Percentiles rank a stretch among this genome's conserved stretches.
These are phyloP conservation scores for Brevipalpus yothersi DNA, from an alignment of 1,140 invertebrate genomes.

Conservation along the genomic window DNA sequence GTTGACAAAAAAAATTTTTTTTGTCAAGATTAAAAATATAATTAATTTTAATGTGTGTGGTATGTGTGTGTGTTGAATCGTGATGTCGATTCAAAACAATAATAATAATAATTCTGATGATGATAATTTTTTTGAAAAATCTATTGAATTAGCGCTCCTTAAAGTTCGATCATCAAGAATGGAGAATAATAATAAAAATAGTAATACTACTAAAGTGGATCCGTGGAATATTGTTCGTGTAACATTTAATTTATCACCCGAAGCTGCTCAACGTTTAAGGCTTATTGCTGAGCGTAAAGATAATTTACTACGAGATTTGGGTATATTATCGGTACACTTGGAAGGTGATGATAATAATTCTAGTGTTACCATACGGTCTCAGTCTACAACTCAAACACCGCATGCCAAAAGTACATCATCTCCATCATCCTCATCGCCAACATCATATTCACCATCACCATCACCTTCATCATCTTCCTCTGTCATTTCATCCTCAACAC, in stretches of 20 bases:
- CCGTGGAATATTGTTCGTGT: constrained; percentile 94
- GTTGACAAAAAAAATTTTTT: too few species aligned
- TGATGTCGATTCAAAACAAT: too few species aligned
- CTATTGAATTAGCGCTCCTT: too few species aligned
- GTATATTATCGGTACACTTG: constrained; percentile 81
- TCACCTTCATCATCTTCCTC: neutral
- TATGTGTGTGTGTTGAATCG: too few species aligned
- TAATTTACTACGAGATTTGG: constrained; percentile 56
- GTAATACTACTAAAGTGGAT: constrained; percentile 59
- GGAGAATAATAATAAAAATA: too few species aligned
- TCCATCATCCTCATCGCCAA: neutral
- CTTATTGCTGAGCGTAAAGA: constrained; percentile 71
- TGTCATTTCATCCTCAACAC: too few species aligned
- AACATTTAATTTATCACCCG: constrained; percentile 80
- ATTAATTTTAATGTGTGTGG: too few species aligned
- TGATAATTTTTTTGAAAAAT: too few species aligned
- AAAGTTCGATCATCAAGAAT: constrained; percentile 16
- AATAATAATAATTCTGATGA: too few species aligned
- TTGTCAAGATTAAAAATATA: too few species aligned
- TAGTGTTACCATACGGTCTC: too few species aligned
- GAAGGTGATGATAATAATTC: constrained; percentile 49
- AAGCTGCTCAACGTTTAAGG: constrained; percentile 64
- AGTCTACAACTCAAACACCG: neutral
- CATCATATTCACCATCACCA: neutral
- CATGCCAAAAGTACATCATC: neutral